Base-by-base conservation (phyloP, 2,797 vertebrate genomes). In the Falco biarmicus region DNA sequence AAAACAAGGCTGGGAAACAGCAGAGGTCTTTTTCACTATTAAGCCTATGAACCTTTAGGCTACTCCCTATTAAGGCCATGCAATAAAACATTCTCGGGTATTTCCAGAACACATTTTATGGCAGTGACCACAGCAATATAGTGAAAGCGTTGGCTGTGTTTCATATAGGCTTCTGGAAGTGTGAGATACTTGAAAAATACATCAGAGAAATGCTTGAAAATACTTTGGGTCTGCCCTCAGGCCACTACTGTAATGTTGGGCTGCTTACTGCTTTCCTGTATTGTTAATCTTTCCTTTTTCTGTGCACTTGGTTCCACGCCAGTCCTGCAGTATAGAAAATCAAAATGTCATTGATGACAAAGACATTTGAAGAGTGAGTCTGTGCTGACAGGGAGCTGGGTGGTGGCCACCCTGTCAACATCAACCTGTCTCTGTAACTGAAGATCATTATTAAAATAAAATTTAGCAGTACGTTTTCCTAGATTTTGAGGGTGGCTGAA, bases 51-150 rank as follows among this genome's bases (percentile, higher is more conserved):
- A 94, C 93, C 86, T 89, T 68, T 32, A 89, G 93, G 90, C 78
- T 95, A 51, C 41, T 95, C 43, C 63, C 78, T 77, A 87, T 95
- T 95, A 95, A 93, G 68, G 61, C 15, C 25, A 21, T 6, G 31
- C 86, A 84, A 83, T 95, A 95, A 97, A 96, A 83, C 88, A 93
- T 73, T 78, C 86, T 41, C 29, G 26, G 86, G 60, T 75, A 15
- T 73, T 95, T 83, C 51, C 77, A 93, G 80, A 86, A 13, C 41
- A 28, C 41, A 18, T 71, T 96, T 92, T 91, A 86, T 90, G 68
- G 64, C 57, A 71, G 48, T 80, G 95, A 65, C 86, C 86, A 73
- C 22, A 73, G 70, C 71, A 83, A 87, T 75, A 34, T 8, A 92
- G 76, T 39, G 73, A 78, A 90, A 83, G n/a, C 21, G 13, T 37